Evolutionary conservation across 2,797 vertebrate genomes (phyloP).

Genomic region (Urosaurus nigricauda): DNA sequence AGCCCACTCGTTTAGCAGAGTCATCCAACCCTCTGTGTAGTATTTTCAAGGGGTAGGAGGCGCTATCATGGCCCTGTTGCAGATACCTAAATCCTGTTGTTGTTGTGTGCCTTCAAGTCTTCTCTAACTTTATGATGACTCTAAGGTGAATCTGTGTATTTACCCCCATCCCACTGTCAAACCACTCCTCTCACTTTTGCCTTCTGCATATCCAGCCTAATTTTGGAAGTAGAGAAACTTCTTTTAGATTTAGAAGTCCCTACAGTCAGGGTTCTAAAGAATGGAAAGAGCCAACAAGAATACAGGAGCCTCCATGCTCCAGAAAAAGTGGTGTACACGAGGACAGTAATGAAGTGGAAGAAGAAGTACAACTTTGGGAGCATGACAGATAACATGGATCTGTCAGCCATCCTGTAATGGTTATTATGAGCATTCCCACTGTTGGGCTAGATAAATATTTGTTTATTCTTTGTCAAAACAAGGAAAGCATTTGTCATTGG

Average conservation of each 20-base stretch:
- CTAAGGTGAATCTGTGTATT: not conserved
- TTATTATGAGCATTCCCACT: too few species aligned
- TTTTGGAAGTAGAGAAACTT: not conserved
- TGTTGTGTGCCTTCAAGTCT: not conserved
- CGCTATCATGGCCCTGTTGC: too few species aligned
- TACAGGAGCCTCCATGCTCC: not conserved
- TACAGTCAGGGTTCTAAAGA: not conserved
- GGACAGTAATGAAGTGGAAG: not conserved
- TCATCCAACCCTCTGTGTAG: too few species aligned
- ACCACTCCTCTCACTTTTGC: not conserved
- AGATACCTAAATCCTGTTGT: not conserved
- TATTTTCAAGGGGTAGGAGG: too few species aligned
- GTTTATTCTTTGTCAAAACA: too few species aligned
- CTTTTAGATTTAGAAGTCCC: not conserved
- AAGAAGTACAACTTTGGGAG: not conserved
- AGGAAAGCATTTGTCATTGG: too few species aligned
- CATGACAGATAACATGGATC: too few species aligned
- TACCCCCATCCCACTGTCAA: not conserved
- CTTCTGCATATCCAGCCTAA: not conserved
- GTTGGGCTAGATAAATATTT: too few species aligned
- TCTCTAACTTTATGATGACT: too few species aligned
- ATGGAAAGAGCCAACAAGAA: not conserved
- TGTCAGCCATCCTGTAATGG: too few species aligned
- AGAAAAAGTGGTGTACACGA: not conserved
- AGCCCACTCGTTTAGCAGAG: too few species aligned